A percentile compares a stretch with the other conserved stretches of the same genome.
Conservation (phyloP, 1,140 invertebrate genomes). For the Tenebrio molitor region DNA sequence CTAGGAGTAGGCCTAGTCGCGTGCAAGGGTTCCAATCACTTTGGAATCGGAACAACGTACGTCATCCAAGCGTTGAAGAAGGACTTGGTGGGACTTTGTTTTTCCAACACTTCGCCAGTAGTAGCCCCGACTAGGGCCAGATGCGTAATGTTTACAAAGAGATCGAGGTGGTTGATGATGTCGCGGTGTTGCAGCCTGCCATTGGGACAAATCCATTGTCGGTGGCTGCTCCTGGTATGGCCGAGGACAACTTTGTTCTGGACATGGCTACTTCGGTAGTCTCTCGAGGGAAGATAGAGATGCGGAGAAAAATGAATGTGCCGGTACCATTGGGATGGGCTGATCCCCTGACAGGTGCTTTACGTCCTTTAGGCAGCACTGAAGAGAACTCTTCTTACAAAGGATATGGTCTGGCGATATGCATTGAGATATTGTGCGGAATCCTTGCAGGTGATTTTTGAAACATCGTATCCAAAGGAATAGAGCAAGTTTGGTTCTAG, state of each 20-base stretch:
- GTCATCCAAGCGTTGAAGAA: constrained; percentile 79
- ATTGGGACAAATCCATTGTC: constrained; percentile 92
- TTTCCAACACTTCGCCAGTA: constrained; percentile 93
- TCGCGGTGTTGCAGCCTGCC: constrained; percentile 71
- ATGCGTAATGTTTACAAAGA: constrained; percentile 68
- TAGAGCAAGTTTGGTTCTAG: no score
- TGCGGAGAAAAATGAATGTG: neutral
- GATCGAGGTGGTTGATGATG: neutral
- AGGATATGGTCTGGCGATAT: constrained; percentile 87
- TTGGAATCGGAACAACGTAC: constrained; percentile 93
- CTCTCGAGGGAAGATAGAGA: constrained; percentile 81
- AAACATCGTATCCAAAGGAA: neutral
- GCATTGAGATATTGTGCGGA: constrained; percentile 90
- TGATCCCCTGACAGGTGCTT: neutral
- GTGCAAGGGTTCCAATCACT: constrained; percentile 88
- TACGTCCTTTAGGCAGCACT: constrained; percentile 81
- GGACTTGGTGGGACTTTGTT: constrained; percentile 87
- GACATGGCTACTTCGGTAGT: constrained; percentile 95
- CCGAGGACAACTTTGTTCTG: constrained; percentile 84
- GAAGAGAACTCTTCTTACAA: constrained; percentile 90
- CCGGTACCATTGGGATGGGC: neutral
- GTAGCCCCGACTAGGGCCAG: constrained; percentile 87
- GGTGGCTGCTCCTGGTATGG: constrained; percentile 80
- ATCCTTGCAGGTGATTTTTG: constrained; percentile 74
- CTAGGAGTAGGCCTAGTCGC: constrained; percentile 80